These are phyloP conservation scores for Geophilus truncorum DNA, from an alignment of 2,888 invertebrate genomes.

Conservation along the genomic window DNA sequence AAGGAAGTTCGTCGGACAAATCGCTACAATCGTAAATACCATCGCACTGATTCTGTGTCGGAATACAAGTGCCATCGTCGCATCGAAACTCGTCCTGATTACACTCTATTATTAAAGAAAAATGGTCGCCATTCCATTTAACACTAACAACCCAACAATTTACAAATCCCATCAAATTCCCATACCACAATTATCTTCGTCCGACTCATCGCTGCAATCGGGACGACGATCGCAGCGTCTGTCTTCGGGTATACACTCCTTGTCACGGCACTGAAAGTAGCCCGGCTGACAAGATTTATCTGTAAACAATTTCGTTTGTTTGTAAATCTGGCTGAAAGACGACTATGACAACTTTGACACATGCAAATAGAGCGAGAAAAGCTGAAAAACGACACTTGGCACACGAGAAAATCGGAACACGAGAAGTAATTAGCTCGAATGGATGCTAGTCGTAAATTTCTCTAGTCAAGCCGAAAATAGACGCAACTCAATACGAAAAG, in stretches of 20 bases:
- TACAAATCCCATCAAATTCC: not conserved
- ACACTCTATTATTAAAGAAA: conserved; percentile 17
- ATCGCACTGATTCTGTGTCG: conserved; percentile 47
- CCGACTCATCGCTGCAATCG: conserved; percentile 43
- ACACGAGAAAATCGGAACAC: not conserved
- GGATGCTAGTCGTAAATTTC: not conserved
- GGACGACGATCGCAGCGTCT: conserved; percentile 42
- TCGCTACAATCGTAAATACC: conserved; percentile 47
- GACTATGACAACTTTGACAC: not conserved
- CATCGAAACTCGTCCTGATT: conserved; percentile 40
- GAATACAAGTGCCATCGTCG: conserved; percentile 41
- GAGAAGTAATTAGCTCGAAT: not conserved
- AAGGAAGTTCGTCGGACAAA: conserved; percentile 50
- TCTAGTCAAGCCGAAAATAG: not conserved
- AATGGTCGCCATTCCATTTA: not conserved
- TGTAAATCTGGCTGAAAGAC: not conserved
- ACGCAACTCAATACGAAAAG: not conserved
- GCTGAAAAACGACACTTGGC: not conserved
- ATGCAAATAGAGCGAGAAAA: conserved; percentile 2
- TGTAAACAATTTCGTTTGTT: conserved; percentile 13
- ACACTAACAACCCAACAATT: not conserved
- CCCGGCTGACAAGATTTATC: not conserved
- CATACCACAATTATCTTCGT: conserved; percentile 41
- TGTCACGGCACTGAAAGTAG: conserved; percentile 3
- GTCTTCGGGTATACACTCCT: conserved; percentile 37